phyloP scores from a whole-genome alignment of 2,888 invertebrate genomes.

The Oasisia sp. region DNA sequence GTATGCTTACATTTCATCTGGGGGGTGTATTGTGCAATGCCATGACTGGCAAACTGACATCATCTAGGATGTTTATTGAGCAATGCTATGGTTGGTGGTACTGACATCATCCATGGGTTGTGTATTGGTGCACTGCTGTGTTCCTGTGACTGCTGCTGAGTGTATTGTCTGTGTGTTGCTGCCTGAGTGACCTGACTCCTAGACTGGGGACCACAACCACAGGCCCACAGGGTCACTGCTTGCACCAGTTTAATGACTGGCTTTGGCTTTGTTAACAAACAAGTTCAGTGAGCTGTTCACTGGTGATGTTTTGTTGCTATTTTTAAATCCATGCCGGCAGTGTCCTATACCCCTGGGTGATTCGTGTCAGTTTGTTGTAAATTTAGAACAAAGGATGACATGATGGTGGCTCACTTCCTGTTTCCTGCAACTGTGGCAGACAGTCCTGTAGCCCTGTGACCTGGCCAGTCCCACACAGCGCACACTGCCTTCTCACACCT shows the following conservation, averaged over 20 bases:
- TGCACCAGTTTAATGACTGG: neutral
- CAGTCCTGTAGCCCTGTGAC: neutral
- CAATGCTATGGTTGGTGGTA: neutral
- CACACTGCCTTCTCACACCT: neutral
- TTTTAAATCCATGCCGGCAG: neutral
- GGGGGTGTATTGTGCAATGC: too few relatives aligned
- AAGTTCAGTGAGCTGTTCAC: neutral
- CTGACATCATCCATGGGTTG: neutral
- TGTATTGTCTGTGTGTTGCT: neutral
- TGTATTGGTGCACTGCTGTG: neutral
- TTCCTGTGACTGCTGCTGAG: neutral
- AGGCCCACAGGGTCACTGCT: too few relatives aligned
- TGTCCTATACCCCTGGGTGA: neutral
- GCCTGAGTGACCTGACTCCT: neutral
- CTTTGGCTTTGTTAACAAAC: neutral
- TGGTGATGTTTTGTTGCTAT: neutral
- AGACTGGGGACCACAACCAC: too few relatives aligned
- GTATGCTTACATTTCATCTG: neutral
- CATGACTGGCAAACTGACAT: too few relatives aligned
- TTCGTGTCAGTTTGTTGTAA: too few relatives aligned
- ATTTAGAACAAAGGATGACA: too few relatives aligned
- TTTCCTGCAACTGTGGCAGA: neutral
- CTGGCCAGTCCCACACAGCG: neutral
- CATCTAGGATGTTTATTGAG: neutral
- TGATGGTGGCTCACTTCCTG: neutral